Base-by-base conservation (phyloP, 1,140 invertebrate species). In the Zaprionus africanus region DNA sequence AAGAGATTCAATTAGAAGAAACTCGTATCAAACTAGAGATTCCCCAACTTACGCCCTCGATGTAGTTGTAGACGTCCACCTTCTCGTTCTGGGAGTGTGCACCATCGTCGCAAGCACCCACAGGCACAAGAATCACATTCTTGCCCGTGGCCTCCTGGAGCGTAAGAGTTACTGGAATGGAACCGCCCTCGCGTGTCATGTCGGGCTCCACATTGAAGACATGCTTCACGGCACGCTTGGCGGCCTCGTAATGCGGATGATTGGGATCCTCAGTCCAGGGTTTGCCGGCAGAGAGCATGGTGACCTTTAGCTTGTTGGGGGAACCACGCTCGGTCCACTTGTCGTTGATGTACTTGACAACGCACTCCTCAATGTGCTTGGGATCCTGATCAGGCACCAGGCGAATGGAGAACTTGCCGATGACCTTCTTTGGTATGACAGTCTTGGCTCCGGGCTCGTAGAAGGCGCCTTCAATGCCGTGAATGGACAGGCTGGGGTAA, bases 11-110 rank as follows among this genome's bases (percentile, higher is more conserved):
- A 12, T 9, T 17, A 19, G 1, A n/a, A 59, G 34, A 15, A 6
- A 6, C 7, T 15, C 6, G 0, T 13, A 56, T 5, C 24, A 43
- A 24, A 1, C 19, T 4, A 24, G 0, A 4, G 53, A 24, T 26
- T 56, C 5, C 12, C 1, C 12, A 64, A 94, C 96, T 95, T 94
- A 99, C 98, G 72, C 98, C 98, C 93, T 98, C 95, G 80, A 99
- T 98, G 86, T 99, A 99, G 93, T 99, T 99, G 59, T 94, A 94
- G 64, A 97, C 94, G 94, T 99, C 96, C 77, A 99, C 95, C 93
- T 99, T 99, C 93, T 99, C 99, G 94, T 99, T 99, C 93, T 99
- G 99, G 1, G 98, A 99, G 94, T 99, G 99, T 68, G 98, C 98
- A 73, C 98, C 98, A 94, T 99, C 99, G 93, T 99, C 98, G 67